Evolutionary conservation across 2,113 vertebrate species (phyloP).

Genomic region (Chamaea fasciata): DNA sequence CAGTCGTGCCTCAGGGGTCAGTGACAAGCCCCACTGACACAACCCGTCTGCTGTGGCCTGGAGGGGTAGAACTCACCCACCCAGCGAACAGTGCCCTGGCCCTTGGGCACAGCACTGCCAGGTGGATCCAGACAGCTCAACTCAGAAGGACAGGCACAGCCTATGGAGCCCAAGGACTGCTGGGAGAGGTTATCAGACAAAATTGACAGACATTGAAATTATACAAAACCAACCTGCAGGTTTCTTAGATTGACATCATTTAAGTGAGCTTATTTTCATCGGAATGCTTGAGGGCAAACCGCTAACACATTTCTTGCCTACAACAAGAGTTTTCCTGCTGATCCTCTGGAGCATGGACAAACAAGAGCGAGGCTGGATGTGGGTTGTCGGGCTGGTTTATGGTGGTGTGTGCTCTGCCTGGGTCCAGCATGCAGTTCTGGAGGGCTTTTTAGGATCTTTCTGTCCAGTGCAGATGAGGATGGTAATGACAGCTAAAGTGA

Average conservation of each 20-base stretch:
- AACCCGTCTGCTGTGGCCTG: neutral
- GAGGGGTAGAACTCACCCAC: neutral
- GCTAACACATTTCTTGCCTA: neutral
- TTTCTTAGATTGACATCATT: neutral
- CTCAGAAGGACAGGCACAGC: neutral
- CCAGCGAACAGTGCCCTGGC: rapidly evolving
- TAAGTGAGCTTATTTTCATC: neutral
- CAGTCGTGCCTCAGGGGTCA: neutral
- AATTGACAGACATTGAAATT: neutral
- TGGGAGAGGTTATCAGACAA: neutral
- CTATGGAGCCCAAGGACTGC: neutral
- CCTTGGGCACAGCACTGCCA: neutral
- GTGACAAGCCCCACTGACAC: neutral
- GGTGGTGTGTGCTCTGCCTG: neutral
- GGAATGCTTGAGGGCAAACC: neutral
- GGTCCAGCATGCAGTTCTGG: neutral
- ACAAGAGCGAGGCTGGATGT: neutral
- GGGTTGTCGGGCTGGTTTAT: neutral
- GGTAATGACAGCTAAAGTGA: neutral
- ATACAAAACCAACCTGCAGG: neutral
- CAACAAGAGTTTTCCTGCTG: neutral
- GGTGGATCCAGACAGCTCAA: neutral
- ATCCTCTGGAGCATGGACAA: neutral
- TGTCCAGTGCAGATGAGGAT: neutral
- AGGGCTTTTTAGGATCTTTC: neutral